Base-by-base conservation (phyloP, 1,140 invertebrate genomes). In the Cherax destructor region DNA sequence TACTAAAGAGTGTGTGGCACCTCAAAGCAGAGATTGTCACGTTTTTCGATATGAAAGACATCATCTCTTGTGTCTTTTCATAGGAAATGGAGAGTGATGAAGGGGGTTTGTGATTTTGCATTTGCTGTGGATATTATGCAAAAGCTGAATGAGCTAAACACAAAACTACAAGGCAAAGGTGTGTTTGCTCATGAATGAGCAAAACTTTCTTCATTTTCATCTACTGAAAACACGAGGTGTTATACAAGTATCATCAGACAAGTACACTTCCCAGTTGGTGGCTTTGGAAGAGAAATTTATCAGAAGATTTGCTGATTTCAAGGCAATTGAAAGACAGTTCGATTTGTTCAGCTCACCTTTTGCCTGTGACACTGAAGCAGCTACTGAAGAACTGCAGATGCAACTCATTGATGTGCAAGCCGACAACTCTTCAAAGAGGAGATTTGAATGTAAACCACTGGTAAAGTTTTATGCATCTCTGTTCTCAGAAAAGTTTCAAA, bases 131-230 rank as follows among this genome's bases (percentile, higher is more conserved):
- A 85, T 49, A 85, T 85, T 10, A 85, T 61, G 83, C 83, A 85
- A 85, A 85, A 85, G 83, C 24, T 85, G 56, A 85, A 59, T 85
- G 83, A 85, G 56, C 41, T 85, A 72, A 85, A 85, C 83, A 85
- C 83, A 72, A 72, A 85, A 85, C 83, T 85, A 85, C 83, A 85
- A 85, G 65, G 83, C 83, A 85, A 85, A 85, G 56, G 83, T 69
- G 65, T 85, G 69, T 85, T 69, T 85, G 61, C 83, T 85, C 83
- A 85, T 85, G 61, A 85, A 85, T 30, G 83, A n/a, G n/a, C n/a
- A n/a, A n/a, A n/a, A n/a, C n/a, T n/a, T n/a, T n/a, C n/a, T n/a
- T n/a, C n/a, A n/a, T n/a, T n/a, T n/a, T n/a, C n/a, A n/a, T n/a
- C n/a, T n/a, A n/a, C n/a, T n/a, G n/a, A n/a, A n/a, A n/a, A 85